These are phyloP conservation scores for Pardalotus punctatus DNA, from an alignment of 2,113 vertebrate species.

Conservation along the genomic window DNA sequence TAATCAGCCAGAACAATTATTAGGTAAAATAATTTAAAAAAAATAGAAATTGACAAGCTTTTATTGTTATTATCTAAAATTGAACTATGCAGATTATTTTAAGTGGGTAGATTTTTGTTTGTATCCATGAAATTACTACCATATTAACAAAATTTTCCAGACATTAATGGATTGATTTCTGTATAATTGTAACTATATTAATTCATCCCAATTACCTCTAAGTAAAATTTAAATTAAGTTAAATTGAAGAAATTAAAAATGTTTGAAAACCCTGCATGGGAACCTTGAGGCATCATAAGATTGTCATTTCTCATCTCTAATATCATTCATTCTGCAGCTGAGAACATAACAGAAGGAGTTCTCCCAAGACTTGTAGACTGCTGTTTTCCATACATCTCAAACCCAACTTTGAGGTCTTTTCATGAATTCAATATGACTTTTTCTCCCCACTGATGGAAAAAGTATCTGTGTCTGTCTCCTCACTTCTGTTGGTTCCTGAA, in stretches of 20 bases:
- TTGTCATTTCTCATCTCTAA: conserved; percentile 60
- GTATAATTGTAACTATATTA: conserved; percentile 79
- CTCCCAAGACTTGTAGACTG: background rate
- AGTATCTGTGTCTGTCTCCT: background rate
- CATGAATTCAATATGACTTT: background rate
- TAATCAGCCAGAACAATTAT: background rate
- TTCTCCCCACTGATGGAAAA: background rate
- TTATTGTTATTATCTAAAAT: conserved; percentile 63
- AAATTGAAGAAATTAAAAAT: conserved; percentile 81
- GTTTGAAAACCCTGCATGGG: conserved; percentile 70
- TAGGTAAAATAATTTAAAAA: background rate
- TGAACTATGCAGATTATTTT: conserved; percentile 51
- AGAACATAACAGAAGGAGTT: conserved; percentile 1
- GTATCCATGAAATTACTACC: conserved; percentile 71
- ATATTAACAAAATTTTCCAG: conserved; percentile 77
- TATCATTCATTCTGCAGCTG: conserved; percentile 5
- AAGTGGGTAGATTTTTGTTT: conserved; percentile 68
- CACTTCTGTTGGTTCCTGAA: background rate
- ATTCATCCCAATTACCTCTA: conserved; percentile 81
- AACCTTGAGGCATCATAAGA: conserved; percentile 69
- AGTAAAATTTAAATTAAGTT: conserved; percentile 81
- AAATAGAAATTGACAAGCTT: background rate
- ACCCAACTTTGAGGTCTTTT: background rate
- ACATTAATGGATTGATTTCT: conserved; percentile 78
- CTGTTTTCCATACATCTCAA: background rate